Conservation (phyloP, 2,797 vertebrate species). For the Coregonus ussuriensis region DNA sequence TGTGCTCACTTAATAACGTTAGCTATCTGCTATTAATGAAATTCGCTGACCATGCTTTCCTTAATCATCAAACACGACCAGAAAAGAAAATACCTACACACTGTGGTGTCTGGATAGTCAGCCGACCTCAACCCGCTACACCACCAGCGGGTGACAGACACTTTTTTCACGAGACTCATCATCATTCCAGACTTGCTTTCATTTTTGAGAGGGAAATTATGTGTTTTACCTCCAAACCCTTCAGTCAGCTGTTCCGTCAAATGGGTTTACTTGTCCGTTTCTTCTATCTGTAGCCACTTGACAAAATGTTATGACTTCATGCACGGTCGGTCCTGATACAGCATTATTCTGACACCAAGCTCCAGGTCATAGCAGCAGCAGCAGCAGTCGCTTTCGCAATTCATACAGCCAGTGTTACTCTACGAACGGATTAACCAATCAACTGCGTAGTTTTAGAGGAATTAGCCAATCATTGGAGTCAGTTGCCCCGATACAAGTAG, state of each 20-base stretch:
- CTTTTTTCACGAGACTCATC: slow-evolving; percentile 21
- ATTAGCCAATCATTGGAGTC: not conserved
- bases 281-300: not conserved
- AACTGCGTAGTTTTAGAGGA: not conserved
- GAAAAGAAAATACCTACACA: not conserved
- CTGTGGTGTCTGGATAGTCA: not conserved
- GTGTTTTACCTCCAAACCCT: slow-evolving; percentile 47
- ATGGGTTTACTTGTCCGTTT: slow-evolving; percentile 18
- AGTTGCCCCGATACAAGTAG: too few relatives aligned
- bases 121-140: not conserved
- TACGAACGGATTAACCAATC: not conserved
- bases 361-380: slow-evolving; percentile 26
- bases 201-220: not conserved
- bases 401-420: slow-evolving; percentile 44
- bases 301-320: slow-evolving; percentile 31
- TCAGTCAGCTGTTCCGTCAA: slow-evolving; percentile 40
- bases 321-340: slow-evolving; percentile 54
- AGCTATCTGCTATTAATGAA: not conserved
- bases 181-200: slow-evolving; percentile 21
- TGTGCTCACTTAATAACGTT: not conserved
- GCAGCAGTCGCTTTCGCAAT: slow-evolving; percentile 56
- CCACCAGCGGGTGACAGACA: too few relatives aligned
- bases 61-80: not conserved
- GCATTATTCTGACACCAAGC: slow-evolving; percentile 62
- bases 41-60: not conserved